Evolutionary conservation across 2,797 vertebrate genomes (phyloP).

Genomic region (Pipistrellus nathusii): DNA sequence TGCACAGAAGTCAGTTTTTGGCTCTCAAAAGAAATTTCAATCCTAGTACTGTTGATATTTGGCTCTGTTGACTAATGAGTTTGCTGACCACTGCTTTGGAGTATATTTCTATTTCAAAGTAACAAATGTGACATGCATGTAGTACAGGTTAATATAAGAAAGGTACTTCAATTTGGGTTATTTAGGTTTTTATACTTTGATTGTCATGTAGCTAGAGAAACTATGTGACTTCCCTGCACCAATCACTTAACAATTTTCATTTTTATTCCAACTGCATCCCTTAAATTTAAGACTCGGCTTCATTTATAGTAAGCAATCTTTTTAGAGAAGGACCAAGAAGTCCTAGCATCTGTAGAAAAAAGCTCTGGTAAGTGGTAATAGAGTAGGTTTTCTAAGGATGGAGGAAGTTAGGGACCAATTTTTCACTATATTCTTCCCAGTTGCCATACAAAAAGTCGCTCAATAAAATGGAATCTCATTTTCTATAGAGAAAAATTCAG

Average conservation of each 20-base stretch:
- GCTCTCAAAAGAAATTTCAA: no score
- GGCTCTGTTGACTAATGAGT: no score
- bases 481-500: background rate
- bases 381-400: accelerated
- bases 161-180: background rate
- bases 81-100: no score
- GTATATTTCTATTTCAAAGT: background rate
- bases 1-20: no score
- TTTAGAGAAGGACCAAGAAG: background rate
- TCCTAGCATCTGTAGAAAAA: background rate
- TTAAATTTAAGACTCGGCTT: background rate
- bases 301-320: background rate
- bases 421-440: background rate
- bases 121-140: background rate
- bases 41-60: no score
- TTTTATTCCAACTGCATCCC: background rate
- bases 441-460: background rate
- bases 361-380: background rate
- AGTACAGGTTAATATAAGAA: background rate
- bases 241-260: background rate
- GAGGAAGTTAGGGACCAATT: background rate
- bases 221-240: background rate
- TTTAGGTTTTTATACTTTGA: background rate
- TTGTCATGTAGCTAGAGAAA: background rate
- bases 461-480: background rate